Conservation (phyloP, 2,797 vertebrate genomes). For the Lophotriccus pileatus region DNA sequence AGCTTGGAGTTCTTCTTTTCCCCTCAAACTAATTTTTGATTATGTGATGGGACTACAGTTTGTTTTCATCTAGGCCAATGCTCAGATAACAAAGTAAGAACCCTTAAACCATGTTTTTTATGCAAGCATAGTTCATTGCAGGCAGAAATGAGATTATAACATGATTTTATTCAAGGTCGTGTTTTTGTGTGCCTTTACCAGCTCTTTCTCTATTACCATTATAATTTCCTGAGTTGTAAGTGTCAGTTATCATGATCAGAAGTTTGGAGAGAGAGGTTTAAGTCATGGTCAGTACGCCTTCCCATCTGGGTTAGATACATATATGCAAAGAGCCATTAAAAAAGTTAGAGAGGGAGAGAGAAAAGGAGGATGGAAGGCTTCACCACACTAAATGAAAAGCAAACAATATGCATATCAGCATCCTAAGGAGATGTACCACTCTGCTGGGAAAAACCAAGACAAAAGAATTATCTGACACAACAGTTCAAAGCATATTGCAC, state of each 20-base stretch:
- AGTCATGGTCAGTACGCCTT: neutral
- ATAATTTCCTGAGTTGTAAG: conserved; percentile 19
- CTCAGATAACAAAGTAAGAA: neutral
- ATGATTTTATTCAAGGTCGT: neutral
- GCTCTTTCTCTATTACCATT: neutral
- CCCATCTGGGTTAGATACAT: conserved; percentile 63
- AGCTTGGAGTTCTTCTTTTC: neutral
- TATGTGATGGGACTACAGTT: neutral
- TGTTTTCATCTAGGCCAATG: neutral
- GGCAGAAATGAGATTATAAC: neutral
- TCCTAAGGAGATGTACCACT: conserved; percentile 76
- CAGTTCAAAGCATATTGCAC: conserved; percentile 95
- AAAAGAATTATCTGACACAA: conserved; percentile 89
- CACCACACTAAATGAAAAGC: conserved; percentile 75
- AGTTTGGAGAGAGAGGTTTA: neutral
- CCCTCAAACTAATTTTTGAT: neutral
- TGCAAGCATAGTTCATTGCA: neutral
- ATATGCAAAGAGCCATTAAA: conserved; percentile 52
- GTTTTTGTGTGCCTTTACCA: neutral
- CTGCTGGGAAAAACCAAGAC: conserved; percentile 83
- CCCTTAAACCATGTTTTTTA: neutral
- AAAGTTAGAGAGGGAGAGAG: conserved; percentile 53
- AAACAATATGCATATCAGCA: conserved; percentile 78
- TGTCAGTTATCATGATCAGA: neutral
- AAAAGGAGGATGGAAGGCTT: conserved; percentile 67